Evolutionary conservation across 2,888 invertebrate genomes (phyloP).

Genomic region (Dicyrtoma fusca): DNA sequence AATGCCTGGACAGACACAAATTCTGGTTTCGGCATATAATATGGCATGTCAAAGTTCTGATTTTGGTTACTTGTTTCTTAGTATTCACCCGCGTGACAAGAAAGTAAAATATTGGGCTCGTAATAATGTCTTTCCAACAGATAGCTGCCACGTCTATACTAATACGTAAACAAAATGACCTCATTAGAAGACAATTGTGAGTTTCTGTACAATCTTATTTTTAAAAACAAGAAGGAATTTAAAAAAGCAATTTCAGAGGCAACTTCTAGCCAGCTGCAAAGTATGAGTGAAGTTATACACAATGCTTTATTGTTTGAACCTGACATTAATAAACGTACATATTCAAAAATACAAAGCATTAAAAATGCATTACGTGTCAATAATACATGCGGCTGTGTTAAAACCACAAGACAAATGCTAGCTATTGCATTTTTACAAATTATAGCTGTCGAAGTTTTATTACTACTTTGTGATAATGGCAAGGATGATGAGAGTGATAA

Average conservation of each 20-base stretch:
- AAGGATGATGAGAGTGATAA: not conserved
- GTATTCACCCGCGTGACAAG: not conserved
- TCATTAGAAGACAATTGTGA: not conserved
- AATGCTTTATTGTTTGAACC: not conserved
- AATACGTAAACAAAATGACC: not conserved
- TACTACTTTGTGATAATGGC: not conserved
- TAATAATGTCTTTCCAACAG: not conserved
- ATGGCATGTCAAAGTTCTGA: not conserved
- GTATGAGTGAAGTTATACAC: not conserved
- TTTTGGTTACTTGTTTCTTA: not conserved
- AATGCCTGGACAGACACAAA: not conserved
- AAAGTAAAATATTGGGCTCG: constrained; percentile 8
- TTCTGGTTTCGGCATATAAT: not conserved
- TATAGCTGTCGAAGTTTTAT: too few relatives aligned
- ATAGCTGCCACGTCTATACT: not conserved
- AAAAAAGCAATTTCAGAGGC: not conserved
- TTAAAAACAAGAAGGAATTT: not conserved
- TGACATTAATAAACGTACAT: not conserved
- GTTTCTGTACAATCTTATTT: not conserved
- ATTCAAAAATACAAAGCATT: not conserved
- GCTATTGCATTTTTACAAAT: not conserved
- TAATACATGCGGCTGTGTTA: too few relatives aligned
- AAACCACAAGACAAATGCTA: not conserved
- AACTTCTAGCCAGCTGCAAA: not conserved
- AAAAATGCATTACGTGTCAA: not conserved